Evolutionary conservation across 92 coral and sea anemone genomes (phyloP), one percentile per base, ranked within the genome.

Genomic region (Zoanthus sansibaricus): DNA sequence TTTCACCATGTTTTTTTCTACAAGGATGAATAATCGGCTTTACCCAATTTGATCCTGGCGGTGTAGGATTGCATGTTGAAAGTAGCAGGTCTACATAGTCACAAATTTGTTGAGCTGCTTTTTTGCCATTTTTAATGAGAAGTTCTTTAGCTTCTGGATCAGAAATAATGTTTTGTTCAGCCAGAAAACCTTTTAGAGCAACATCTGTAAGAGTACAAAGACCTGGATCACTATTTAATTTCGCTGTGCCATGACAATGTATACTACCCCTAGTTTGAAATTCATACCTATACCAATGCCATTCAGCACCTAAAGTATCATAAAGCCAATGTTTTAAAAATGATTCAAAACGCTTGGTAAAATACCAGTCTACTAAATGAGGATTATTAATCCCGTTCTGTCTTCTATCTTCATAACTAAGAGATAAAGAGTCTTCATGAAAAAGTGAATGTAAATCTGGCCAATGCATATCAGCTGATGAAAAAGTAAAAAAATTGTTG

Each of bases 281-380:
- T 82, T 82, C 75, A 62, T 62, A 82, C 44, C 75, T 61, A 61
- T 61, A 61, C 68, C 68, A 61, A 61, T 61, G 68, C 68, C 68
- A 61, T 61, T 61, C 68, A 15, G 68, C 68, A 7, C 68, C 68
- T 15, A 61, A 61, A 61, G 68, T 61, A 61, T 61, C 68, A 61
- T 82, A 54, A 17, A 79, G 51, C 84, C 84, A 79, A 71, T 79
- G 84, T 45, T 79, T 79, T 31, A 79, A 49, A 51, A 79, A 79
- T 44, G 72, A 59, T 79, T 79, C 84, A 59, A 61, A 79, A 79
- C 72, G 84, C 56, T 79, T 79, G 70, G 86, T 33, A 16, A 80
- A 80, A 80, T 62, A 80, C 86, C 86, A 80, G 64, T 80, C 86
- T 33, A 80, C 83, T 78, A 78, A 78, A 78, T 78, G 83, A 21